Percentiles rank a stretch among this genome's conserved stretches.
These are phyloP conservation scores for Caenorhabditis sp. DNA, from an alignment of 2,888 invertebrate species.

Conservation along the genomic window DNA sequence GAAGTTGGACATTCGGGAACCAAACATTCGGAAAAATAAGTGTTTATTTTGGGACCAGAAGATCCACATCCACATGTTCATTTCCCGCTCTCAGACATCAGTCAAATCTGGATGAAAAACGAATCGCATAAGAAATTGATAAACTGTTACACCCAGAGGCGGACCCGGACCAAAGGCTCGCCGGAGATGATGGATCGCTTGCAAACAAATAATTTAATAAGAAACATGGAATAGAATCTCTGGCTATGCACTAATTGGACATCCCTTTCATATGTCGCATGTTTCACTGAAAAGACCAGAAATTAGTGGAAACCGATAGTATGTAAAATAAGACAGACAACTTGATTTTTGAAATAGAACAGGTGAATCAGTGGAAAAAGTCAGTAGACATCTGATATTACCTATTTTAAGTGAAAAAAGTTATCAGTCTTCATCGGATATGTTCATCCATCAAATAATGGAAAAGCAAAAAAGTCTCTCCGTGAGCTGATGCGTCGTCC, in stretches of 20 bases:
- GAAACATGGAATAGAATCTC: background rate
- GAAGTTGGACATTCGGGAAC: too few relatives aligned
- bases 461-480: slow-evolving; percentile 3
- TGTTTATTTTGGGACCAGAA: background rate
- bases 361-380: too few relatives aligned
- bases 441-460: slow-evolving; percentile 25
- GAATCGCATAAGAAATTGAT: background rate
- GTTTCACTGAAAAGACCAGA: slow-evolving; percentile 1
- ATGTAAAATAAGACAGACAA: too few relatives aligned
- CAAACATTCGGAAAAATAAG: too few relatives aligned
- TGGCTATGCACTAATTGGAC: slow-evolving; percentile 38
- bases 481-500: slow-evolving; percentile 23
- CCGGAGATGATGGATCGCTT: slow-evolving; percentile 9
- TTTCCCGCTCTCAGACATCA: slow-evolving; percentile 29
- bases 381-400: too few relatives aligned
- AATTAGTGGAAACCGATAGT: slow-evolving; percentile 10
- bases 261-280: slow-evolving; percentile 1
- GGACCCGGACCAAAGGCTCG: background rate
- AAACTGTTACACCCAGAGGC: slow-evolving; percentile 4
- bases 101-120: slow-evolving; percentile 8
- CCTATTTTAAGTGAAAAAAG: background rate
- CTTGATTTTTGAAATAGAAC: too few relatives aligned
- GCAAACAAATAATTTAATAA: slow-evolving; percentile 41
- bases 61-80: slow-evolving; percentile 13
- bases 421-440: slow-evolving; percentile 38